These are phyloP conservation scores for Oryzias melastigma DNA, from an alignment of 2,113 vertebrate species.

Conservation along the genomic window DNA sequence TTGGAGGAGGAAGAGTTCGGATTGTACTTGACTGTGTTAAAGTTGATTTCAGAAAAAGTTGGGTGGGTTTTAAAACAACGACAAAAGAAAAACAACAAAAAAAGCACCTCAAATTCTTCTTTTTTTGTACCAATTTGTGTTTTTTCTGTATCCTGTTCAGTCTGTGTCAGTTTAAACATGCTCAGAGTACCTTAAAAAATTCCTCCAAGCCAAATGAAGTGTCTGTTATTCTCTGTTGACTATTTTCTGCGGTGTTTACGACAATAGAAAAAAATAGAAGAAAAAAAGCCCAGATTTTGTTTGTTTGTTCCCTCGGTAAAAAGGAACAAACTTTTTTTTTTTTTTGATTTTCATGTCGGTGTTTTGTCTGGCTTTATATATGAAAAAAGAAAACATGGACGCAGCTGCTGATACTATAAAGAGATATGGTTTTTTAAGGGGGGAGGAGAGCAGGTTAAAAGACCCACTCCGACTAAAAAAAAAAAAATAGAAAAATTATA, in stretches of 20 bases:
- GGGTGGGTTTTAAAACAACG: too few species aligned
- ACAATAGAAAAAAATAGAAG: background rate
- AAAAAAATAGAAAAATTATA: too few species aligned
- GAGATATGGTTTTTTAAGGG: too few species aligned
- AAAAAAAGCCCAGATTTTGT: constrained; percentile 9
- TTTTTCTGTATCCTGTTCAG: constrained; percentile 63
- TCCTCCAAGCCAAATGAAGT: constrained; percentile 68
- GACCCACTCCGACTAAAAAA: too few species aligned
- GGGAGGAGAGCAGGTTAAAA: too few species aligned
- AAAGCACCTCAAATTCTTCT: constrained; percentile 42
- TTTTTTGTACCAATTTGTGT: constrained; percentile 55
- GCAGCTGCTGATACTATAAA: too few species aligned
- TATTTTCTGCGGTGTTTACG: constrained; percentile 13
- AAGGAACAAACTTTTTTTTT: constrained; percentile 1
- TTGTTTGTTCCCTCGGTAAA: constrained; percentile 27
- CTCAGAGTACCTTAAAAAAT: constrained; percentile 58
- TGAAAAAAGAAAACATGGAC: too few species aligned
- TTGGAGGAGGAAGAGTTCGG: constrained; percentile 33
- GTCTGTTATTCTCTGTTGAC: constrained; percentile 50
- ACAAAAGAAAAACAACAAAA: constrained; percentile 2
- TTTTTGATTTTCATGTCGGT: constrained; percentile 50
- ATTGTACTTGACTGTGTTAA: constrained; percentile 62
- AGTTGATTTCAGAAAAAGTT: constrained; percentile 36
- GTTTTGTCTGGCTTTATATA: constrained; percentile 18
- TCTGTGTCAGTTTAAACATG: constrained; percentile 70